Conservation (phyloP, 92 coral and sea anemone species). For the Phenganax stokvisi region DNA sequence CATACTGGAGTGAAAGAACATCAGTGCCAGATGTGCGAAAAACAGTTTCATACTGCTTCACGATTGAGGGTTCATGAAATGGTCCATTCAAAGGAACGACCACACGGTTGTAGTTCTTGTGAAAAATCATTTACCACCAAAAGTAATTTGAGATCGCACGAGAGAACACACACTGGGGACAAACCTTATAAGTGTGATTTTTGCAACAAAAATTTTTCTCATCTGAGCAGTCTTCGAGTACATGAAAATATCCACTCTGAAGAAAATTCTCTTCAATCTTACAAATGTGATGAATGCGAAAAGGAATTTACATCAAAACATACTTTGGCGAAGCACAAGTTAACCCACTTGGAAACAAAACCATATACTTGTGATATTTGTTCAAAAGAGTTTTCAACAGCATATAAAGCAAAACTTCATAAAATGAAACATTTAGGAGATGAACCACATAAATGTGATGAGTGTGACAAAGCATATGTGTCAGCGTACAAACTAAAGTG, state of each 20-base stretch:
- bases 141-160: neutral
- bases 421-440: neutral
- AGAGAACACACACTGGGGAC: neutral
- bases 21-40: neutral
- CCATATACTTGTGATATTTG: conserved; percentile 10
- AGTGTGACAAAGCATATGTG: neutral
- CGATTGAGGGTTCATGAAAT: neutral
- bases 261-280: neutral
- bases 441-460: conserved; percentile 2
- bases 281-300: conserved; percentile 1
- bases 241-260: neutral
- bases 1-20: neutral
- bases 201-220: neutral
- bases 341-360: conserved; percentile 5
- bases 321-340: conserved; percentile 17
- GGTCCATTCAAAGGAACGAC: neutral
- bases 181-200: neutral
- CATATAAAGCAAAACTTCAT: conserved; percentile 7
- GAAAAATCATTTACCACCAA: neutral
- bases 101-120: neutral
- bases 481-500: neutral
- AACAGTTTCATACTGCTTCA: neutral
- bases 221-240: neutral
- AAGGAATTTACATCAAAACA: neutral
- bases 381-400: neutral